Evolutionary conservation across 2,797 vertebrate species (phyloP).

Genomic region (Gallirallus australis): DNA sequence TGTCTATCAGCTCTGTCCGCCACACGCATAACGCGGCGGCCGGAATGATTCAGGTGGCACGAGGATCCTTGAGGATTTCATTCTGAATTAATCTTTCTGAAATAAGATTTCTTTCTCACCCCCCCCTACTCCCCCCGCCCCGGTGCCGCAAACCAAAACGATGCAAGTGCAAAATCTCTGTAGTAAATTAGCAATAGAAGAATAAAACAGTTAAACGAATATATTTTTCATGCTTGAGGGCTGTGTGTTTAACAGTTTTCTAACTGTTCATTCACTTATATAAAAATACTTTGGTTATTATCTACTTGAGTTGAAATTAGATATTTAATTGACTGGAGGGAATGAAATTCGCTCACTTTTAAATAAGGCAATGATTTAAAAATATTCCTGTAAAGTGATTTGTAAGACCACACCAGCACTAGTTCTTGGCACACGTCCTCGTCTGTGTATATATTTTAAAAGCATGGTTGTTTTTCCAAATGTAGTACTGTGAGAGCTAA

Average conservation of each 20-base stretch:
- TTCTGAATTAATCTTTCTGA: slow-evolving; percentile 36
- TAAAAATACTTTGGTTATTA: slow-evolving; percentile 77
- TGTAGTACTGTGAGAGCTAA: slow-evolving; percentile 80
- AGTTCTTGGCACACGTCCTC: slow-evolving; percentile 74
- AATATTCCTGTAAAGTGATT: slow-evolving; percentile 80
- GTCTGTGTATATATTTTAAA: slow-evolving; percentile 77
- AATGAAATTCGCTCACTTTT: slow-evolving; percentile 78
- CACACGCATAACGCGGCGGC: not conserved
- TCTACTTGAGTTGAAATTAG: slow-evolving; percentile 79
- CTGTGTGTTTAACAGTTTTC: slow-evolving; percentile 78
- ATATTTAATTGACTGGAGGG: slow-evolving; percentile 82
- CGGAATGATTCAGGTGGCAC: slow-evolving; percentile 3
- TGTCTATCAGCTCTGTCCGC: not conserved
- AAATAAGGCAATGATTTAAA: slow-evolving; percentile 77
- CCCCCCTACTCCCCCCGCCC: not conserved
- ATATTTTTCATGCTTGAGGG: slow-evolving; percentile 74
- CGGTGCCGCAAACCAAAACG: slow-evolving; percentile 43
- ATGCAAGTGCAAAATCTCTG: slow-evolving; percentile 55
- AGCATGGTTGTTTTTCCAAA: slow-evolving; percentile 81
- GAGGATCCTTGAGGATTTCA: not conserved
- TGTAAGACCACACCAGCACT: slow-evolving; percentile 80
- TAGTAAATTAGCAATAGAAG: slow-evolving; percentile 73
- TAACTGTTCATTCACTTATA: slow-evolving; percentile 78
- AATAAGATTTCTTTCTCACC: slow-evolving; percentile 45
- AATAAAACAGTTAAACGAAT: slow-evolving; percentile 75